Conservation (phyloP, 2,797 vertebrate genomes). For the Percopsis omiscomaycus region DNA sequence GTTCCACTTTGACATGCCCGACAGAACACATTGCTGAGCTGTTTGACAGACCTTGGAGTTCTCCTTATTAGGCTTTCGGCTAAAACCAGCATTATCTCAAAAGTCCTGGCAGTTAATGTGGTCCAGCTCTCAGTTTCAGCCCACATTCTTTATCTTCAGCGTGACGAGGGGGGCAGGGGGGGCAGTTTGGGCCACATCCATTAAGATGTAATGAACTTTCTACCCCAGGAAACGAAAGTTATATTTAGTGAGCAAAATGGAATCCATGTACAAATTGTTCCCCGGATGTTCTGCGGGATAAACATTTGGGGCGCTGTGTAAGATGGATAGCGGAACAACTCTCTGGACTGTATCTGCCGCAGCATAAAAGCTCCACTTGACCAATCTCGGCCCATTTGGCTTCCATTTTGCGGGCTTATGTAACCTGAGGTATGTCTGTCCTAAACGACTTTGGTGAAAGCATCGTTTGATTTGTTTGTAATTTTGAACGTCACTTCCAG, state of each 20-base stretch:
- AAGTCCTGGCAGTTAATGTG: neutral
- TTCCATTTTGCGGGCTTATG: slow-evolving; percentile 33
- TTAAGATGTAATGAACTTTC: slow-evolving; percentile 48
- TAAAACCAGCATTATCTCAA: slow-evolving; percentile 13
- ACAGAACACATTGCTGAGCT: slow-evolving; percentile 15
- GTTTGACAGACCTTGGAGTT: neutral
- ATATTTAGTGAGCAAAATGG: slow-evolving; percentile 55
- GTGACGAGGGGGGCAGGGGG: neutral
- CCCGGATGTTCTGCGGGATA: slow-evolving; percentile 60
- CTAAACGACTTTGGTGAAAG: slow-evolving; percentile 31
- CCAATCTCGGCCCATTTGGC: slow-evolving; percentile 57
- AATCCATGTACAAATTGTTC: slow-evolving; percentile 50
- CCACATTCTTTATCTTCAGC: neutral
- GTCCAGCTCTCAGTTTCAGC: slow-evolving; percentile 16
- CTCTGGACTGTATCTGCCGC: slow-evolving; percentile 68
- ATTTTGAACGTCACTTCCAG: slow-evolving; percentile 34
- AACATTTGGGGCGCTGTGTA: slow-evolving; percentile 45
- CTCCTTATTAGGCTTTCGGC: slow-evolving; percentile 25
- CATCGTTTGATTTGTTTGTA: slow-evolving; percentile 38
- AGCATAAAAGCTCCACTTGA: slow-evolving; percentile 49
- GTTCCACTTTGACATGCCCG: slow-evolving; percentile 9
- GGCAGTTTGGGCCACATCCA: slow-evolving; percentile 23
- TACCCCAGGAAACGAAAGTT: slow-evolving; percentile 55
- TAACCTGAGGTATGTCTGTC: slow-evolving; percentile 32
- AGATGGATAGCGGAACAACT: slow-evolving; percentile 41